Evolutionary conservation across 1,140 invertebrate genomes (phyloP).

Genomic region (Bombus ignitus): DNA sequence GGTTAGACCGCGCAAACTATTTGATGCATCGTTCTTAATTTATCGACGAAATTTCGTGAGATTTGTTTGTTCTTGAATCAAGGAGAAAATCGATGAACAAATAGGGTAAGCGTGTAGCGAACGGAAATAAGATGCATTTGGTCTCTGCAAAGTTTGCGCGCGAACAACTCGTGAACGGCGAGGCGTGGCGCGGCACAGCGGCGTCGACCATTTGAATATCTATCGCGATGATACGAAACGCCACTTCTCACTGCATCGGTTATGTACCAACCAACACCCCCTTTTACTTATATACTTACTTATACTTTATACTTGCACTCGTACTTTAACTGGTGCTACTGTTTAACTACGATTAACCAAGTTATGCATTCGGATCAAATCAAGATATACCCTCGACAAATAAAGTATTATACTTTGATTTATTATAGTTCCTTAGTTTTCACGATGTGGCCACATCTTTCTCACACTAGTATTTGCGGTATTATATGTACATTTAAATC

Average conservation of each 20-base stretch:
- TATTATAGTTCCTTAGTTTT: background rate
- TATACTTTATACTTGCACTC: background rate
- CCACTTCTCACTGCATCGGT: too few relatives aligned
- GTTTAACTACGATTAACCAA: background rate
- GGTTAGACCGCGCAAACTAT: background rate
- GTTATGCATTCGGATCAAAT: background rate
- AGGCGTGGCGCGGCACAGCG: too few relatives aligned
- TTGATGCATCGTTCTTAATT: background rate
- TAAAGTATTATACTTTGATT: background rate
- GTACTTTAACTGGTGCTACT: background rate
- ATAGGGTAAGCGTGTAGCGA: background rate
- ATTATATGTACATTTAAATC: too few relatives aligned
- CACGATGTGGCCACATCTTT: background rate
- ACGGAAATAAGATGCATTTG: conserved; percentile 10
- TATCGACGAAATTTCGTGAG: conserved; percentile 29
- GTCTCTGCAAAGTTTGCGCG: conserved; percentile 2
- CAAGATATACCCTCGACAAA: background rate
- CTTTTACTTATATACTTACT: background rate
- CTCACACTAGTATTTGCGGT: too few relatives aligned
- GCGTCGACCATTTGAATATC: background rate
- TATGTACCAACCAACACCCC: background rate
- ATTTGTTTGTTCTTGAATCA: conserved; percentile 17
- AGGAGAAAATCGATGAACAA: background rate
- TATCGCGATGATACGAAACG: background rate
- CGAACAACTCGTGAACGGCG: conserved; percentile 11